Evolutionary conservation across 2,797 vertebrate genomes (phyloP), one percentile per base, ranked within the genome.

Genomic region (Melopsittacus undulatus): DNA sequence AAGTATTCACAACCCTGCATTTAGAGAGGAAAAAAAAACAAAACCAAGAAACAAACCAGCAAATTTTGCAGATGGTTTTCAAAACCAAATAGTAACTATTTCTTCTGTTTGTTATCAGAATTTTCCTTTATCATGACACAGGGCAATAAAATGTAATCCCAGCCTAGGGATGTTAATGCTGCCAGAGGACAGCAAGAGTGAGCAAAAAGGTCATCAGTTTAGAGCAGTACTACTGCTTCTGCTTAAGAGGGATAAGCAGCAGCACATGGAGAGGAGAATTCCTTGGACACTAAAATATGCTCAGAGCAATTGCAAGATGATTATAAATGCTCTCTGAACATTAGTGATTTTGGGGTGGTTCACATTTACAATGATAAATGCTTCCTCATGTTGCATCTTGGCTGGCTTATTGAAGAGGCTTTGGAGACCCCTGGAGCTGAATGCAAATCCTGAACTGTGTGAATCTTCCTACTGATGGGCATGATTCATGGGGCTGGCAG

Each of bases 181-280:
- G 22, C 42, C 49, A 43, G 81, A 57, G 36, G 46, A 56, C 13
- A 75, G 42, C 30, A 46, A 34, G 46, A 27, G 6, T 51, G 30
- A 56, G 20, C 2, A 20, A 32, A 54, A 86, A 13, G 12, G 13
- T 19, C 0, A 1, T 57, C 57, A 29, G 0, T 62, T 70, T 22
- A 70, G 46, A 75, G 42, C 18, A 48, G 27, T 48, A 4, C 17
- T 48, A 2, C 15, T 46, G 27, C 51, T 46, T 49, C 46, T 88
- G 57, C 43, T 91, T 6, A 6, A 42, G 61, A 36, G 82, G 67
- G 88, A 15, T 78, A 61, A 88, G n/a, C 30, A 67, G 29, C 26
- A 73, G 27, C 34, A 57, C 43, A 30, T 5, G n/a, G 21, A 51
- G 68, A 24, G 42, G 38, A n/a, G 34, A 67, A 38, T 76, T 87